Base-by-base conservation (phyloP, 2,888 invertebrate species). In the Nomada hirtipes region DNA sequence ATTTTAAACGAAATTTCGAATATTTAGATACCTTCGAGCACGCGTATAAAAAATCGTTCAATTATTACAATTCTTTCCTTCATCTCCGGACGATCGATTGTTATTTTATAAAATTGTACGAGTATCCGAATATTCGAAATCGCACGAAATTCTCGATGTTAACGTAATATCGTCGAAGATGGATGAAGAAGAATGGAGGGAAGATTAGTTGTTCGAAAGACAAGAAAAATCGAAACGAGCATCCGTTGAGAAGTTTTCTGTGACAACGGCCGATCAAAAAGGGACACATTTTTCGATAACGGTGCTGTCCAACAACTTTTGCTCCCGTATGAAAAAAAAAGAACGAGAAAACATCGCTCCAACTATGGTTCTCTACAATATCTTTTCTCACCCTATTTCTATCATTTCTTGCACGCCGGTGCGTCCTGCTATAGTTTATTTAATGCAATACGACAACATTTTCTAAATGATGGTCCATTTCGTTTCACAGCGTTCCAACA, bases 401-500 rank as follows among this genome's bases (percentile, higher is more conserved):
- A 4, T 36, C 36, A 36, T 42, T 63, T 23, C 7, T 13, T n/a
- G 13, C 68, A 50, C 76, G 74, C 80, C 55, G 50, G 36, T 42
- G 36, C 63, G 11, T 57, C 47, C 29, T 47, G 10, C 11, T 11
- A 65, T 57, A 60, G 15, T 29, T 71, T 86, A 76, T 78, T 61
- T 78, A 77, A 76, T 50, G 65, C 82, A 50, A 44, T 82, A 86
- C 85, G 83, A 84, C 84, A 84, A 69, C 76, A 80, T 83, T 85
- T 87, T 90, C 88, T 72, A 63, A 89, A 88, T 80, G 91, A 88
- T 92, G 91, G 91, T 92, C 91, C 92, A 89, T 91, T 86, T 90
- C 88, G 82, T 87, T 70, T 91, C 91, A 90, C 92, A 91, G 91
- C 91, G 81, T 89, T 88, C 87, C 89, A 90, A 88, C 88, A 89